Evolutionary conservation across 2,888 invertebrate genomes (phyloP), one percentile per base, ranked within the genome.

Genomic region (Gortyna flavago): DNA sequence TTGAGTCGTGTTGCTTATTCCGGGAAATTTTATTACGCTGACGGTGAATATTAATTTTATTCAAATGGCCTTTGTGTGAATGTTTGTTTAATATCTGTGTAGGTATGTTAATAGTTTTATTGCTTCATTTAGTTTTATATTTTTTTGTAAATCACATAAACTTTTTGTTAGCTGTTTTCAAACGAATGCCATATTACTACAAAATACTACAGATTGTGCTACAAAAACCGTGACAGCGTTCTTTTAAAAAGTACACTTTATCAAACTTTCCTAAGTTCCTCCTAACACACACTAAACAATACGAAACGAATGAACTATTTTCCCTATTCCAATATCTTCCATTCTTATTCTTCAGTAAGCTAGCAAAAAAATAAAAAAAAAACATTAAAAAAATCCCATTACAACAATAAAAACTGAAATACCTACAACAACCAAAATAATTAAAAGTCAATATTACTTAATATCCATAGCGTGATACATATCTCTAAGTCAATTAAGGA

Each of bases 401-500:
- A 57, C 3, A 77, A 59, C 71, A 69, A 35, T 35, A 48, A 41
- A 54, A 64, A 61, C 41, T 84, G 83, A 92, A 91, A 90, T 88
- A 92, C 91, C 90, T 85, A 84, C 75, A 66, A 81, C 86, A 83
- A 89, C 90, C 89, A 85, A 91, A 94, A 94, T 93, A 95, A 94
- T 95, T 95, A 95, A 95, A 95, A 94, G 93, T 91, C 92, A 93
- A 95, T 95, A 94, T 92, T 62, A 81, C 75, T 92, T 93, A 94
- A 93, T 92, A 87, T 87, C 90, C 90, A 90, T 93, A 81, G 92
- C 94, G 92, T 93, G 95, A 95, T 95, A 92, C 89, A 87, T 93
- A 95, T 96, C 96, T 93, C 87, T 84, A 88, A 93, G 95, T 95
- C 96, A 96, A 96, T 96, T 96, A 96, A 95, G 93, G 94, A 93